Evolutionary conservation across 2,113 vertebrate genomes (phyloP), one percentile per base, ranked within the genome.

Genomic region (Sphyrna mokarran): DNA sequence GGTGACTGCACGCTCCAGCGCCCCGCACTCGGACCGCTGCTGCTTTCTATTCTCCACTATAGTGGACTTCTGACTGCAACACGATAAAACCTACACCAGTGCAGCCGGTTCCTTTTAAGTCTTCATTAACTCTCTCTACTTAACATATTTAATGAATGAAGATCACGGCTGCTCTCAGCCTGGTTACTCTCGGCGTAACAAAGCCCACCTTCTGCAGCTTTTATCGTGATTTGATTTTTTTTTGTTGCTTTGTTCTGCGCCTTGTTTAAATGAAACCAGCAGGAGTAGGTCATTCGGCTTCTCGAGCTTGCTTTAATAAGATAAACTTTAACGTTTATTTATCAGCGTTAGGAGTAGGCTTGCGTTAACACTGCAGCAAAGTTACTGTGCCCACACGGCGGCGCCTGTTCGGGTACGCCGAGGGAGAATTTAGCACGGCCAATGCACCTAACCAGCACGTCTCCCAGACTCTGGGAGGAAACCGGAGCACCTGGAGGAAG

Each of bases 81-180:
- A 16, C n/a, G 3, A 68, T 93, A 93, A 93, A 91, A 37, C n/a
- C 89, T 93, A 20, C 61, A 66, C 89, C 89, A 37, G 33, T 23
- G 89, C 13, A 63, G 89, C 61, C 61, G n/a, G 7, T 68, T 10
- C 66, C 89, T 33, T 93, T 93, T 93, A 93, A 93, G 89, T 93
- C 89, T 93, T 93, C 61, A 93, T 93, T 93, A 93, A 40, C 89
- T 93, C 89, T 22, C 89, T 63, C 63, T n/a, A 43, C 66, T 93
- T 93, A 93, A 66, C 89, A 93, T 37, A 37, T 37, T 68, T 93
- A 93, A 93, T 93, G 89, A 93, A 66, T 93, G 68, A 66, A 93
- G 22, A 93, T 93, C 20, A 16, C 89, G 0, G 89, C n/a, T 58
- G 54, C 87, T 61, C 11, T 90, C 23, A 91, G 58, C 89, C 16